Percentiles rank a stretch among this genome's conserved stretches.
Conservation (phyloP, 2,888 invertebrate species). For the Agrypnus murinus region DNA sequence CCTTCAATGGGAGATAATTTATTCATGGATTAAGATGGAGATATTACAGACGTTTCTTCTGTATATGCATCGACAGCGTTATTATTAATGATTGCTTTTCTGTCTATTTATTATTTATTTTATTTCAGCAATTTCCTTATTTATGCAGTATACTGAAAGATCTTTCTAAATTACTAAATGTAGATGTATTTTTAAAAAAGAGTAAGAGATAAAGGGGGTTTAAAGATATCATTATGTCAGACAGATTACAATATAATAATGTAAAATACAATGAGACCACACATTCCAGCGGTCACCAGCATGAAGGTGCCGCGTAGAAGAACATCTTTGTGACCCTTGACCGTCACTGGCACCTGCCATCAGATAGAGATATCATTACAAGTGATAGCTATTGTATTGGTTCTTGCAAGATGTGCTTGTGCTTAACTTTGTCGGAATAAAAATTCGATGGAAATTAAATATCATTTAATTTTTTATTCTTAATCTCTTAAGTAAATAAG, state of each 20-base stretch:
- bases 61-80: too few species aligned
- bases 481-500: too few species aligned
- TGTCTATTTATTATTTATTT: neutral
- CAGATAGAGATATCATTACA: conserved; percentile 67
- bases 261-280: conserved; percentile 59
- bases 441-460: conserved; percentile 12
- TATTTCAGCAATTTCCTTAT: neutral
- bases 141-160: too few species aligned
- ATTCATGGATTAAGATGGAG: neutral
- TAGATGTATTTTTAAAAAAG: too few species aligned
- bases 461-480: too few species aligned
- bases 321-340: conserved; percentile 63
- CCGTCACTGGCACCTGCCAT: conserved; percentile 66
- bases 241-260: conserved; percentile 43
- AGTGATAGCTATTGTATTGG: conserved; percentile 57
- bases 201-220: conserved; percentile 22
- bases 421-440: conserved; percentile 33
- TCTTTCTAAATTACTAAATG: too few species aligned
- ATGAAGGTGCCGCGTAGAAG: conserved; percentile 58
- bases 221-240: conserved; percentile 41
- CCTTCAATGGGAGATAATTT: neutral
- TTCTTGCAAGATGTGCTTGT: conserved; percentile 28
- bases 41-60: too few species aligned
- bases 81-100: too few species aligned
- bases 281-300: conserved; percentile 54